Evolutionary conservation across 2,888 invertebrate species (phyloP).

Genomic region (Cheilosia impressa): DNA sequence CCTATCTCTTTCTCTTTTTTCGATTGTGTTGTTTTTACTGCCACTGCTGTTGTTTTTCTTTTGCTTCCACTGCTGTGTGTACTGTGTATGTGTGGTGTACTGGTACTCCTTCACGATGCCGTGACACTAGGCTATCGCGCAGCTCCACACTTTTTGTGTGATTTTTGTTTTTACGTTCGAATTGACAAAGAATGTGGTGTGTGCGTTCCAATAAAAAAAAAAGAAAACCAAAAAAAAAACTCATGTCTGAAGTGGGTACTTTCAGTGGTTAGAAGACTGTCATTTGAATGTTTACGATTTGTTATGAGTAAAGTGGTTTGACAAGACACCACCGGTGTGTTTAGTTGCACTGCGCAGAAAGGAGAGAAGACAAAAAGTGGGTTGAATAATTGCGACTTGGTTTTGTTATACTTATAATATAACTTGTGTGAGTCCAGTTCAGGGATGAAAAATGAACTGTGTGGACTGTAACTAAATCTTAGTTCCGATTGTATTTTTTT

Average conservation of each 20-base stretch:
- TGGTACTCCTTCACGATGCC: constrained; percentile 23
- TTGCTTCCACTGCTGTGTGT: constrained; percentile 6
- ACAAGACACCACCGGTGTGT: constrained; percentile 21
- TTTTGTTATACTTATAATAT: not conserved
- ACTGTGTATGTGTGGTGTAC: not conserved
- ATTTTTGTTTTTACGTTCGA: constrained; percentile 38
- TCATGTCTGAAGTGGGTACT: constrained; percentile 41
- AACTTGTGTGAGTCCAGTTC: constrained; percentile 22
- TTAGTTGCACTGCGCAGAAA: not conserved
- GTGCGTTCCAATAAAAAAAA: constrained; percentile 26
- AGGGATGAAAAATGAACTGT: too few species aligned
- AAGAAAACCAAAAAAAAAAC: constrained; percentile 8
- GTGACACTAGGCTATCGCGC: constrained; percentile 30
- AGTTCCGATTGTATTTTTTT: too few species aligned
- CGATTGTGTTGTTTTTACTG: constrained; percentile 40
- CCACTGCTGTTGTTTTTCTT: constrained; percentile 22
- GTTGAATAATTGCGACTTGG: constrained; percentile 59
- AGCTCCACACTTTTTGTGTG: constrained; percentile 41
- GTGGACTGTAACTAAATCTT: too few species aligned
- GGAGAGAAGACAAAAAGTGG: constrained; percentile 30
- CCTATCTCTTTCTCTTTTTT: constrained; percentile 27
- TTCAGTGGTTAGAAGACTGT: constrained; percentile 56
- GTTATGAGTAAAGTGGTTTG: constrained; percentile 64
- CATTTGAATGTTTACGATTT: constrained; percentile 69
- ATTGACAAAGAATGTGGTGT: constrained; percentile 3